phyloP scores from a whole-genome alignment of 2,797 vertebrate genomes.

The Sitta carolinensis region DNA sequence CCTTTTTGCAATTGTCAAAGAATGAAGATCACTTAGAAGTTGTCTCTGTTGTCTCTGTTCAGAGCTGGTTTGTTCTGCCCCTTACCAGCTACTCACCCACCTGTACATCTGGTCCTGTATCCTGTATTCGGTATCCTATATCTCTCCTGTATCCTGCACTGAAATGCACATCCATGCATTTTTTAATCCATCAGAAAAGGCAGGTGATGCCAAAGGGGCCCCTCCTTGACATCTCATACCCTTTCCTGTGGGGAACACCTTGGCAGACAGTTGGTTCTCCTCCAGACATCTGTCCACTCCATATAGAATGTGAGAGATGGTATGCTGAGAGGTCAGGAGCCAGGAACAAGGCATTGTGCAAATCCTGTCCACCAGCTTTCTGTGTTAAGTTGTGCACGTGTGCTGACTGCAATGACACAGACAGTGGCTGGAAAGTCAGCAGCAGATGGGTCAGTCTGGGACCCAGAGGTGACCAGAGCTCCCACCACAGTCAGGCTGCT shows the following conservation, averaged over 20 bases:
- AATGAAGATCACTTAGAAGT: neutral
- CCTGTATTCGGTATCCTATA: neutral
- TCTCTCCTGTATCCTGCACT: neutral
- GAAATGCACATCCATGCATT: neutral
- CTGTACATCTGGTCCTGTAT: neutral
- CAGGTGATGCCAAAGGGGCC: neutral
- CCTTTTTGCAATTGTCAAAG: neutral
- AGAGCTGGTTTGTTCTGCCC: neutral
- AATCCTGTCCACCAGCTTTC: neutral
- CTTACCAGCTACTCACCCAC: neutral
- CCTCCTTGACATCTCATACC: neutral
- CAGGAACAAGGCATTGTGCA: neutral
- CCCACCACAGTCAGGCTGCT: neutral
- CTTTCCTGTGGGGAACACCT: neutral
- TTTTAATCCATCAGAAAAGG: neutral
- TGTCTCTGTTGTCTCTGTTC: neutral
- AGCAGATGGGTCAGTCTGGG: neutral
- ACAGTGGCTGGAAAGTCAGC: neutral
- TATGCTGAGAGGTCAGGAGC: neutral
- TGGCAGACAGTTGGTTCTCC: neutral
- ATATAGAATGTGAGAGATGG: neutral
- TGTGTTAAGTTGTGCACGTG: neutral
- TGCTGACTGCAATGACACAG: neutral
- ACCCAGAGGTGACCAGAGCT: neutral
- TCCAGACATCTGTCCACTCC: neutral